Conservation (phyloP, 2,888 invertebrate genomes). For the Scaptomyza parva region DNA sequence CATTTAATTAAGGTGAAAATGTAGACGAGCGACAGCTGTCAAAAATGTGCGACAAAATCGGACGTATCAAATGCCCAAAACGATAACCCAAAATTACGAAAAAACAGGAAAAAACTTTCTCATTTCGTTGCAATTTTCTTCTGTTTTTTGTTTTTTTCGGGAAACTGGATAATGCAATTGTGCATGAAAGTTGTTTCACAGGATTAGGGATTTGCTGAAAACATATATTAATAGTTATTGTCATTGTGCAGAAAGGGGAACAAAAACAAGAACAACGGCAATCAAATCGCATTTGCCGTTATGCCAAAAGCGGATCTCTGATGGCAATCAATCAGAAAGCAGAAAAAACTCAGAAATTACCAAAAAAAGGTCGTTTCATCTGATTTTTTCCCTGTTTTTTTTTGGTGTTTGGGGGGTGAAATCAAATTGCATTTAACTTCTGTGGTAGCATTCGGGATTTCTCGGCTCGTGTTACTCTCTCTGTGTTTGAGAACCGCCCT, state of each 20-base stretch:
- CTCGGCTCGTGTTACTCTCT: conserved; percentile 6
- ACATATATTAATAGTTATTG: conserved; percentile 76
- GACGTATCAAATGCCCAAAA: conserved; percentile 63
- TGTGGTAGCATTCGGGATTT: conserved; percentile 59
- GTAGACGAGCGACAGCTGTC: conserved; percentile 75
- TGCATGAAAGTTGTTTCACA: conserved; percentile 51
- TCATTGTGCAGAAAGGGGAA: conserved; percentile 41
- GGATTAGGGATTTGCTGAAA: conserved; percentile 74
- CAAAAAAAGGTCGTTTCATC: conserved; percentile 49
- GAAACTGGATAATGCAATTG: conserved; percentile 65
- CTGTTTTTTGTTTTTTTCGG: conserved; percentile 12
- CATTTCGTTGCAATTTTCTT: conserved; percentile 47
- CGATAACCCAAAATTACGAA: conserved; percentile 35
- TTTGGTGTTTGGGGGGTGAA: conserved; percentile 55
- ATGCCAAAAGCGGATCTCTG: conserved; percentile 79
- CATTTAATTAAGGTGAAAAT: conserved; percentile 81
- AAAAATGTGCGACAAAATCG: conserved; percentile 52
- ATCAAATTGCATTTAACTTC: conserved; percentile 79
- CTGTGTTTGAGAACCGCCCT: conserved; percentile 53
- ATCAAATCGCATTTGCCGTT: conserved; percentile 77
- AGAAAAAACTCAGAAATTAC: conserved; percentile 17
- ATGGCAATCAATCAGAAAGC: conserved; percentile 77
- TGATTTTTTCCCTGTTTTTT: conserved; percentile 38
- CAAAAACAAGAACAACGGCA: conserved; percentile 51
- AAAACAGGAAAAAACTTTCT: conserved; percentile 40